These are phyloP conservation scores for Centrocercus urophasianus DNA, from an alignment of 2,113 vertebrate species.

Conservation along the genomic window DNA sequence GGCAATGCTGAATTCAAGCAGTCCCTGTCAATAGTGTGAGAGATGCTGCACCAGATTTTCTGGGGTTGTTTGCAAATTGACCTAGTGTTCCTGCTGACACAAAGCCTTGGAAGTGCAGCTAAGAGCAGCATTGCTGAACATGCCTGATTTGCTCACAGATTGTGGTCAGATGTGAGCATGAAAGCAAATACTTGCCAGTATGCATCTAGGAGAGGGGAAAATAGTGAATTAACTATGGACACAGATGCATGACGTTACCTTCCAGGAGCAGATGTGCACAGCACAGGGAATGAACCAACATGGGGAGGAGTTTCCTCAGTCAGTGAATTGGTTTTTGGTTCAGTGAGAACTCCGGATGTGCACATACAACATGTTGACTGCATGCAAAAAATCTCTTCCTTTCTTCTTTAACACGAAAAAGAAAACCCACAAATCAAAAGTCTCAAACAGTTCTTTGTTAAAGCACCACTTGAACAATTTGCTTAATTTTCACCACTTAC, in stretches of 20 bases:
- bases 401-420: not conserved
- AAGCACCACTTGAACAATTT: not conserved
- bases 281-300: not conserved
- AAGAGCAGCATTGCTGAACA: not conserved
- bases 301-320: accelerated
- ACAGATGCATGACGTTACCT: accelerated
- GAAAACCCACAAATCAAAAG: not conserved
- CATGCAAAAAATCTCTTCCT: not conserved
- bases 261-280: accelerated
- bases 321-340: not conserved
- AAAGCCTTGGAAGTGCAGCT: not conserved
- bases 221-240: not conserved
- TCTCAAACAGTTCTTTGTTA: not conserved
- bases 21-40: not conserved
- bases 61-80: not conserved
- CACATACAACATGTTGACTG: accelerated
- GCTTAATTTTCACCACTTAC: not conserved
- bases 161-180: not conserved
- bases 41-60: slow-evolving; percentile 13
- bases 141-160: not conserved
- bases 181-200: not conserved
- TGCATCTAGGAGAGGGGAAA: not conserved
- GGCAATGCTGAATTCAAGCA: not conserved
- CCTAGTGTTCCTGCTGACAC: not conserved
- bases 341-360: not conserved